Evolutionary conservation across 2,888 invertebrate genomes (phyloP).

Genomic region (Alloscopus bannaensis): DNA sequence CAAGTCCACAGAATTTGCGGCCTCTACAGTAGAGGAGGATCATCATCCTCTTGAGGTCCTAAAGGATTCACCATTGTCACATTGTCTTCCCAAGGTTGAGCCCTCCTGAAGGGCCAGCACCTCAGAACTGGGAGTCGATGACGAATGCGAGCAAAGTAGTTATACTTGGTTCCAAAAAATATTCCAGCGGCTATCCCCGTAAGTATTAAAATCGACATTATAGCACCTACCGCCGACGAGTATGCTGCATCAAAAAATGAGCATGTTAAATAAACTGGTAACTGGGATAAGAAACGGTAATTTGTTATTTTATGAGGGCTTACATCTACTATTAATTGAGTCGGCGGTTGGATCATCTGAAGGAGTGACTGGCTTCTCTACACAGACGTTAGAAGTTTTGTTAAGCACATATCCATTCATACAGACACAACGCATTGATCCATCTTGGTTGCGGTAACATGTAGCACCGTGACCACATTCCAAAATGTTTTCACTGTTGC

Average conservation of each 20-base stretch:
- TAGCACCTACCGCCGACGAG: conserved; percentile 53
- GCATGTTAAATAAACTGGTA: not conserved
- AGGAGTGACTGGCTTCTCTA: conserved; percentile 15
- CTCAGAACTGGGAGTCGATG: conserved; percentile 53
- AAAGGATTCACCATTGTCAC: conserved; percentile 60
- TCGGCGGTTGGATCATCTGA: conserved; percentile 31
- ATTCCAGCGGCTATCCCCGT: conserved; percentile 49
- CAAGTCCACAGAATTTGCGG: too few relatives aligned
- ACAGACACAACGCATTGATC: conserved; percentile 38
- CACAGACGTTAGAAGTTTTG: conserved; percentile 13
- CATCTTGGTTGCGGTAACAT: conserved; percentile 17
- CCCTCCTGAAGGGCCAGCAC: conserved; percentile 60
- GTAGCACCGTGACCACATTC: conserved; percentile 41
- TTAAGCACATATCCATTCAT: conserved; percentile 18
- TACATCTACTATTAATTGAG: conserved; percentile 50
- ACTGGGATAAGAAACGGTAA: not conserved
- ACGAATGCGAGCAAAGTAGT: conserved; percentile 44
- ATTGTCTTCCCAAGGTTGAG: conserved; percentile 54
- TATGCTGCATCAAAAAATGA: conserved; percentile 32
- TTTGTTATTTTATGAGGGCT: not conserved
- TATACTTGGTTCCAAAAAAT: conserved; percentile 61
- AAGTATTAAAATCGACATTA: conserved; percentile 50
- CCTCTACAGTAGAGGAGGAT: conserved; percentile 48
- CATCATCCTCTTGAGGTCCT: conserved; percentile 55
- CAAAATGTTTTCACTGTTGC: conserved; percentile 26